phyloP scores from a whole-genome alignment of 2,888 invertebrate species.

The Brenthis daphne region DNA sequence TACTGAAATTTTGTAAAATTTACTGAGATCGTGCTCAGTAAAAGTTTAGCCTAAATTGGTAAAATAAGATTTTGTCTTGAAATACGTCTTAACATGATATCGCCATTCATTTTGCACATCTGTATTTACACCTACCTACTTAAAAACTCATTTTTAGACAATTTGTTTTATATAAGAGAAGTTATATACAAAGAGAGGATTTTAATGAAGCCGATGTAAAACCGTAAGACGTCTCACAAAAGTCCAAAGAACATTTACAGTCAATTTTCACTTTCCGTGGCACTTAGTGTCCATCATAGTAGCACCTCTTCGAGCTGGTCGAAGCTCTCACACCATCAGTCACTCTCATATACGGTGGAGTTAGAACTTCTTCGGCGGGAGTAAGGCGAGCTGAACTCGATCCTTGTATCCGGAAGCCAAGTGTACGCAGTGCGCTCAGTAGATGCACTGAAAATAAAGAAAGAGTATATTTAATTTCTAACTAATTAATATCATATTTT shows the following conservation, averaged over 20 bases:
- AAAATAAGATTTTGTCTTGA: slow-evolving; percentile 12
- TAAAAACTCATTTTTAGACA: background rate
- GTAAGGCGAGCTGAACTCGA: slow-evolving; percentile 74
- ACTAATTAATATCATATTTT: slow-evolving; percentile 19
- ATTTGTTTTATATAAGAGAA: background rate
- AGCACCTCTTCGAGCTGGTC: slow-evolving; percentile 74
- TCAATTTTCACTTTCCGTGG: slow-evolving; percentile 22
- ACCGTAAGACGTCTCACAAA: background rate
- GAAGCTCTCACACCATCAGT: slow-evolving; percentile 74
- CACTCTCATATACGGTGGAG: slow-evolving; percentile 77
- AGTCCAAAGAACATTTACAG: background rate
- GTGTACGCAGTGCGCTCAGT: slow-evolving; percentile 80
- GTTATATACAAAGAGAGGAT: background rate
- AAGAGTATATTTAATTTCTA: slow-evolving; percentile 19
- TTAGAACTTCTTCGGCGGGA: slow-evolving; percentile 72
- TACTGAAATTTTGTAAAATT: slow-evolving; percentile 46
- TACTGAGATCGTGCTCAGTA: slow-evolving; percentile 29
- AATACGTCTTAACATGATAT: slow-evolving; percentile 10
- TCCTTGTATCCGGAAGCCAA: slow-evolving; percentile 78
- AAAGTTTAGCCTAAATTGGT: slow-evolving; percentile 13
- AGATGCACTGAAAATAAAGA: slow-evolving; percentile 70
- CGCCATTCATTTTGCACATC: slow-evolving; percentile 4
- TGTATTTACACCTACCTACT: slow-evolving; percentile 3
- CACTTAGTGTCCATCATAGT: slow-evolving; percentile 61
- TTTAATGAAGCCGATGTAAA: background rate